phyloP scores from a whole-genome alignment of 1,140 invertebrate species.

The Brachionus paranguensis region DNA sequence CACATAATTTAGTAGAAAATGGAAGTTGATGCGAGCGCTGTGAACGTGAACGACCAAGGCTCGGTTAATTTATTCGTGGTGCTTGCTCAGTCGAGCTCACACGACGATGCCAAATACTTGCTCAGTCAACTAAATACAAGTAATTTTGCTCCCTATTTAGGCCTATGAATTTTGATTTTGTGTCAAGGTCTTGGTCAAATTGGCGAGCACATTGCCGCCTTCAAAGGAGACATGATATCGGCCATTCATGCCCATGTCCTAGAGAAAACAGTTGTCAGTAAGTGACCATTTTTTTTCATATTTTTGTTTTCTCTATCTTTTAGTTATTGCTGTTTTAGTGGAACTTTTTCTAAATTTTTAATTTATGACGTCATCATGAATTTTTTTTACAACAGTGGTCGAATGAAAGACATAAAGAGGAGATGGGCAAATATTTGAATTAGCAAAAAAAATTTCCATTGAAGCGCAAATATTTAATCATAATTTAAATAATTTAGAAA shows the following conservation, averaged over 20 bases:
- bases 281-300: neutral
- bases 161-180: neutral
- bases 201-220: neutral
- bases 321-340: too few species aligned
- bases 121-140: conserved; percentile 1
- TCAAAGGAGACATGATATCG: neutral
- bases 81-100: neutral
- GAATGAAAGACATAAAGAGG: too few species aligned
- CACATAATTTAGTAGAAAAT: conserved; percentile 1
- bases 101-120: neutral
- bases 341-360: too few species aligned
- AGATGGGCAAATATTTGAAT: too few species aligned
- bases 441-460: too few species aligned
- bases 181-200: neutral
- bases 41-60: neutral
- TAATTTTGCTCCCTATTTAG: neutral
- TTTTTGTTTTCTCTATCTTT: neutral
- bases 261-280: neutral
- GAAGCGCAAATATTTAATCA: too few species aligned
- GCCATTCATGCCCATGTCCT: neutral
- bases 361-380: too few species aligned
- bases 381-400: too few species aligned
- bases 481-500: too few species aligned
- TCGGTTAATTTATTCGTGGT: neutral
- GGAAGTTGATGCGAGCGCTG: neutral